Evolutionary conservation across 92 coral and sea anemone genomes (phyloP), one percentile per base, ranked within the genome.

Genomic region (Epizoanthus rinbou): DNA sequence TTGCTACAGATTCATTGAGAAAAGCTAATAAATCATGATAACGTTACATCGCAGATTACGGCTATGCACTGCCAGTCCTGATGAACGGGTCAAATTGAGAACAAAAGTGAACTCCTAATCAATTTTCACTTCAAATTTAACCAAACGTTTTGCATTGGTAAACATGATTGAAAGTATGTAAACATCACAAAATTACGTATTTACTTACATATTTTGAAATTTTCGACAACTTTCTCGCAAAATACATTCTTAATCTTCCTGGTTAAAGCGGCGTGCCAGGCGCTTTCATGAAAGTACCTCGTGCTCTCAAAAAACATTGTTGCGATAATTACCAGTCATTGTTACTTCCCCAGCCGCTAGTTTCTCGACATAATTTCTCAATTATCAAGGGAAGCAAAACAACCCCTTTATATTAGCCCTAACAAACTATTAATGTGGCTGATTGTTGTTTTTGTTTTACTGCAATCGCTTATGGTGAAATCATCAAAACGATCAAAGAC

Each of bases 391-490:
- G 58, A 78, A 62, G 14, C 82, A 41, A 78, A 63, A 78, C 82
- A 78, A 19, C 50, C 71, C 64, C 82, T 39, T 28, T 43, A 78
- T 62, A 78, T 78, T 78, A 78, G 82, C 82, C 45, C 59, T 62
- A 62, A 78, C 82, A 78, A 78, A 78, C 22, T 31, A 62, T 78
- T 78, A 78, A 78, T 78, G 66, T 56, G n/a, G 57, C 43, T 78
- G 52, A 78, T 19, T 78, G 82, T 78, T 78, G 60, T 78, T 62
- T 71, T 62, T 78, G 57, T 62, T 33, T 21, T 41, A 54, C 52
- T 78, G 62, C 82, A 63, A 78, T 78, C 82, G 62, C 82, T 78
- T 65, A 62, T 52, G 82, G 58, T 56, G 52, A 78, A 78, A 43
- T 62, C 19, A 41, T 78, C 70, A 76, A 76, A 76, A 76, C 82